Evolutionary conservation across 2,888 invertebrate species (phyloP).

Genomic region (Orchesella flavescens): DNA sequence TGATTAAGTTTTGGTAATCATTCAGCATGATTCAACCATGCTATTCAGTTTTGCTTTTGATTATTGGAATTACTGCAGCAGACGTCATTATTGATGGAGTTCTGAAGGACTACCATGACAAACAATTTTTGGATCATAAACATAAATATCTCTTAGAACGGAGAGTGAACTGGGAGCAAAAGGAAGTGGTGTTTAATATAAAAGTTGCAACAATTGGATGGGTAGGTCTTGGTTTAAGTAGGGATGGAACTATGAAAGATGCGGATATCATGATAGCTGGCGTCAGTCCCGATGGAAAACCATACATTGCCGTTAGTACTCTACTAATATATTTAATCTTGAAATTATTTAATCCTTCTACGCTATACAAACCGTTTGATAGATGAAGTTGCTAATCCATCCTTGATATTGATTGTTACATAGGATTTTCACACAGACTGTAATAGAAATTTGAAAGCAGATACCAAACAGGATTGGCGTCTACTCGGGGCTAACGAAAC

Average conservation of each 20-base stretch:
- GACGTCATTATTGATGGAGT: neutral
- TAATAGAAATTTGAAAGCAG: conserved; percentile 22
- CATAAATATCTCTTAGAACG: conserved; percentile 22
- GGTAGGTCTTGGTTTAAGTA: conserved; percentile 52
- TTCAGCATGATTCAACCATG: too few relatives aligned
- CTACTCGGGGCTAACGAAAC: conserved; percentile 16
- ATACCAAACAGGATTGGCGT: conserved; percentile 42
- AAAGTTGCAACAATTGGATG: conserved; percentile 27
- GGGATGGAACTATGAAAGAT: conserved; percentile 42
- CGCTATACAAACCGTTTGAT: too few relatives aligned
- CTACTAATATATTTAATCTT: neutral
- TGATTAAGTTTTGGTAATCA: too few relatives aligned
- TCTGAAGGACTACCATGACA: conserved; percentile 33
- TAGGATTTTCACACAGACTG: conserved; percentile 48
- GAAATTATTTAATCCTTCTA: too few relatives aligned
- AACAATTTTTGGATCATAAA: conserved; percentile 8
- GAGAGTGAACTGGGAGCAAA: conserved; percentile 21
- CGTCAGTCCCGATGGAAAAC: conserved; percentile 4
- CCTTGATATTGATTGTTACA: neutral
- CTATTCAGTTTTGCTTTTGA: neutral
- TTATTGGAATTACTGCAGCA: neutral
- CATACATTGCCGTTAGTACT: conserved; percentile 35
- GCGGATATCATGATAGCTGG: conserved; percentile 49
- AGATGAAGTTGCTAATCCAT: too few relatives aligned
- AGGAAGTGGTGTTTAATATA: conserved; percentile 18